Evolutionary conservation across 2,888 invertebrate genomes (phyloP).

Genomic region (Euzophera pinguis): DNA sequence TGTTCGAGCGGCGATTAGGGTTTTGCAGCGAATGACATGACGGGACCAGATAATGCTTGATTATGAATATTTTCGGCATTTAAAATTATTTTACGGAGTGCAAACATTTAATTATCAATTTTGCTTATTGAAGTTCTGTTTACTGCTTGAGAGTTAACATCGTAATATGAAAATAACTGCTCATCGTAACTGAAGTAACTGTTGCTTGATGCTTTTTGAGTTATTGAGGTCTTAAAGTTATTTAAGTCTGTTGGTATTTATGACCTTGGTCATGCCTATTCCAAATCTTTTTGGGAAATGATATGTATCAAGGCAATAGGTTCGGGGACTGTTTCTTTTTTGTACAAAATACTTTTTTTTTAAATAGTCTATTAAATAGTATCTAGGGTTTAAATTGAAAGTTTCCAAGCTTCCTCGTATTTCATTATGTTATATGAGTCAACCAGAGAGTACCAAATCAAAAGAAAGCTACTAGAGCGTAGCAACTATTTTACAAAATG

Average conservation of each 20-base stretch:
- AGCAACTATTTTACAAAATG: constrained; percentile 1
- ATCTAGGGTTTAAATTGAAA: too few relatives aligned
- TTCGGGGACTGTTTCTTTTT: too few relatives aligned
- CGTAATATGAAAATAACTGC: not conserved
- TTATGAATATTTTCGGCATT: constrained; percentile 54
- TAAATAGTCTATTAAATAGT: too few relatives aligned
- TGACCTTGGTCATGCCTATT: too few relatives aligned
- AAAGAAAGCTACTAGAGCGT: not conserved
- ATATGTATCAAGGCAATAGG: too few relatives aligned
- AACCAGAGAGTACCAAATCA: not conserved
- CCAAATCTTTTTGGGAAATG: too few relatives aligned
- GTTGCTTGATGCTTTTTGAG: too few relatives aligned
- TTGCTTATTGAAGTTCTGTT: constrained; percentile 39
- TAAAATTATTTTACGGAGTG: constrained; percentile 48
- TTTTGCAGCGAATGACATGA: constrained; percentile 59
- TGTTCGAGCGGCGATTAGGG: constrained; percentile 64
- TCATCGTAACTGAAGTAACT: not conserved
- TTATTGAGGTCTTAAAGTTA: too few relatives aligned
- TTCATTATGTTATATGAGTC: not conserved
- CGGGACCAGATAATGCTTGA: constrained; percentile 57
- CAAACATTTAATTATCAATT: constrained; percentile 42
- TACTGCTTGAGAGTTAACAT: not conserved
- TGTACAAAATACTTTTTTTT: too few relatives aligned
- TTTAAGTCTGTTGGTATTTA: too few relatives aligned
- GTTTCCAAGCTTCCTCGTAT: too few relatives aligned